A percentile compares a stretch with the other conserved stretches of the same genome.
These are phyloP conservation scores for Nanger granti DNA, from an alignment of 2,113 vertebrate species.

Conservation along the genomic window DNA sequence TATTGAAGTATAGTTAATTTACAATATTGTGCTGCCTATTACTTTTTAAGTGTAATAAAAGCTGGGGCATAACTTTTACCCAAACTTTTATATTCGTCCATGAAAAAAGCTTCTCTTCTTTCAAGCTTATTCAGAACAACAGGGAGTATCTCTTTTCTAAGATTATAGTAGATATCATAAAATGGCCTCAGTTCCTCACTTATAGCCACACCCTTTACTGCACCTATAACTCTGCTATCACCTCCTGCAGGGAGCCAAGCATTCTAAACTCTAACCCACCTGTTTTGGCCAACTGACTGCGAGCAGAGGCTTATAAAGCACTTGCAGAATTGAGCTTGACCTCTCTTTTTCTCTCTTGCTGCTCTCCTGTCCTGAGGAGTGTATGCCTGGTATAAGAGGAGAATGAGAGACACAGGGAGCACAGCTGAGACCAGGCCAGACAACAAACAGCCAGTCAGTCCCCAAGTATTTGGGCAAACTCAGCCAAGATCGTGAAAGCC, in stretches of 20 bases:
- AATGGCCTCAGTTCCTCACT: not conserved
- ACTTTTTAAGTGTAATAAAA: not conserved
- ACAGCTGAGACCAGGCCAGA: not conserved
- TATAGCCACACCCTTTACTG: not conserved
- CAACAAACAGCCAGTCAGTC: not conserved
- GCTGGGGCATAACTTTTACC: not conserved
- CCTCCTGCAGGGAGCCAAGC: not conserved
- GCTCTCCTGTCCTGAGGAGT: not conserved
- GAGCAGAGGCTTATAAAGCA: not conserved
- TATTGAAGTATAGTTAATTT: not conserved
- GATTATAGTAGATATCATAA: not conserved
- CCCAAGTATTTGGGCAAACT: not conserved
- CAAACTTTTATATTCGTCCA: not conserved
- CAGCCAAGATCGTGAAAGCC: not conserved
- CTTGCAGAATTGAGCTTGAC: not conserved
- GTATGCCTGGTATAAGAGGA: not conserved
- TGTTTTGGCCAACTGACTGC: not conserved
- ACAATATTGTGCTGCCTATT: not conserved
- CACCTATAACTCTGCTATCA: not conserved
- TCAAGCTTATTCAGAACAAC: not conserved
- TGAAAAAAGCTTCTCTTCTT: not conserved
- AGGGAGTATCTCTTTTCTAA: not conserved
- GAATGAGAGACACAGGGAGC: not conserved
- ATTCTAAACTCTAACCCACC: not conserved
- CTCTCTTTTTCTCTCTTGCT: not conserved